A percentile compares a stretch with the other conserved stretches of the same genome.
These are phyloP conservation scores for Fundulus diaphanus DNA, from an alignment of 2,797 vertebrate genomes.

Conservation along the genomic window DNA sequence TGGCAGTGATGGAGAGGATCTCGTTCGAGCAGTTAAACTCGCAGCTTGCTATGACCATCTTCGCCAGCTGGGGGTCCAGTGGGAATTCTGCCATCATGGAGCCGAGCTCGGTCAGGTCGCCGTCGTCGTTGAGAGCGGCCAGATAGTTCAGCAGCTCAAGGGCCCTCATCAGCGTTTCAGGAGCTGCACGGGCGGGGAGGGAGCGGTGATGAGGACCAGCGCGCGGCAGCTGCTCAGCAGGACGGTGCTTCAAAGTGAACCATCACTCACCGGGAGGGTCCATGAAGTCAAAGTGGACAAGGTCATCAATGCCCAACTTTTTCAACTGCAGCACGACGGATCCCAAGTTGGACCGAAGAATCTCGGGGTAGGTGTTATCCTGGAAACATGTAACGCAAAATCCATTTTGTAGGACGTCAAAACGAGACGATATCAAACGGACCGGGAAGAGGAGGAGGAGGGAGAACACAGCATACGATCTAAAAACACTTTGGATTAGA, in stretches of 20 bases:
- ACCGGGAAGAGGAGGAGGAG: neutral
- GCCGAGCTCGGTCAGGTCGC: constrained; percentile 97
- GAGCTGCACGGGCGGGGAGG: constrained; percentile 79
- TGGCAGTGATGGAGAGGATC: constrained; percentile 99
- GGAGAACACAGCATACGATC: neutral
- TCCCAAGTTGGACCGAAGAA: constrained; percentile 96
- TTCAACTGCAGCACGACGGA: constrained; percentile 98
- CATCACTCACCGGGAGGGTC: constrained; percentile 92
- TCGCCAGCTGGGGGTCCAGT: constrained; percentile 96
- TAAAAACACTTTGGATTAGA: too few species aligned
- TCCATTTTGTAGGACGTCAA: neutral
- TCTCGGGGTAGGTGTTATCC: constrained; percentile 99
- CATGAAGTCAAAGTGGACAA: constrained; percentile 99
- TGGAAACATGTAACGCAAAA: constrained; percentile 53
- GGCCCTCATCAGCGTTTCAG: constrained; percentile 98
- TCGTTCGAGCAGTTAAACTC: constrained; percentile 99
- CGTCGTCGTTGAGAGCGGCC: constrained; percentile 97
- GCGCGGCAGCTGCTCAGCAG: neutral
- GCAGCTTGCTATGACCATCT: constrained; percentile 99
- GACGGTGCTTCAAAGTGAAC: neutral
- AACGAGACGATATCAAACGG: neutral
- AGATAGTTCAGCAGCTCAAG: constrained; percentile 97
- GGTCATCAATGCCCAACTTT: constrained; percentile 98
- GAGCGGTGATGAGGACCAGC: neutral
- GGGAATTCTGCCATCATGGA: constrained; percentile 99